A percentile compares a stretch with the other conserved stretches of the same genome.
These are phyloP conservation scores for Champsocephalus gunnari DNA, from an alignment of 2,797 vertebrate species.

Conservation along the genomic window DNA sequence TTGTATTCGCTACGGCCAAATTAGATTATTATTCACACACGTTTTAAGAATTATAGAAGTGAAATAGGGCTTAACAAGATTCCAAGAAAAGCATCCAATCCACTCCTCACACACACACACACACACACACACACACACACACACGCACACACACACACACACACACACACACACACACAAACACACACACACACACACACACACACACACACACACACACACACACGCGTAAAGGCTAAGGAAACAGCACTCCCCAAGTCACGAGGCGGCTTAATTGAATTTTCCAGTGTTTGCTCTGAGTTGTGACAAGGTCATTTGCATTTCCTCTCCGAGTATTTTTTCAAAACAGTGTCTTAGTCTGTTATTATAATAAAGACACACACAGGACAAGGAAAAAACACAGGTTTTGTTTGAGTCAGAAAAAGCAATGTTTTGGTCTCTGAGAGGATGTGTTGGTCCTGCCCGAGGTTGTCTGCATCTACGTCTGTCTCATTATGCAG, in stretches of 20 bases:
- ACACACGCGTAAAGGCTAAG: slow-evolving; percentile 18
- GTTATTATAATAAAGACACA: slow-evolving; percentile 42
- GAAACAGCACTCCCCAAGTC: slow-evolving; percentile 58
- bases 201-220: slow-evolving; percentile 4
- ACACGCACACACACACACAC: not conserved
- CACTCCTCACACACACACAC: slow-evolving; percentile 17
- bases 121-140: slow-evolving; percentile 7
- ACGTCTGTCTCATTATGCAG: slow-evolving; percentile 65
- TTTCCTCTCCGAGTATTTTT: slow-evolving; percentile 64
- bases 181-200: not conserved
- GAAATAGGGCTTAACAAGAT: slow-evolving; percentile 47
- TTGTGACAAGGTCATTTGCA: slow-evolving; percentile 81
- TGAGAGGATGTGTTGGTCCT: slow-evolving; percentile 17
- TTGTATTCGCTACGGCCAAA: slow-evolving; percentile 14
- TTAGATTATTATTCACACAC: slow-evolving; percentile 41
- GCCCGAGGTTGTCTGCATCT: slow-evolving; percentile 50
- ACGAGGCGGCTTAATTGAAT: slow-evolving; percentile 78
- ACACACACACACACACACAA: slow-evolving; percentile 4
- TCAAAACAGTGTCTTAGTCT: slow-evolving; percentile 59
- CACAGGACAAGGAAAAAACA: slow-evolving; percentile 38
- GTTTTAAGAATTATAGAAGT: slow-evolving; percentile 28
- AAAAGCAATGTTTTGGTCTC: slow-evolving; percentile 49
- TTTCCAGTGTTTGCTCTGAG: slow-evolving; percentile 78
- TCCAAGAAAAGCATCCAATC: slow-evolving; percentile 36
- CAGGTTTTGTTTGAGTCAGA: slow-evolving; percentile 32